A percentile compares a stretch with the other conserved stretches of the same genome.
Evolutionary conservation across 2,888 invertebrate genomes (phyloP).

Genomic region (Lysandra coridon): DNA sequence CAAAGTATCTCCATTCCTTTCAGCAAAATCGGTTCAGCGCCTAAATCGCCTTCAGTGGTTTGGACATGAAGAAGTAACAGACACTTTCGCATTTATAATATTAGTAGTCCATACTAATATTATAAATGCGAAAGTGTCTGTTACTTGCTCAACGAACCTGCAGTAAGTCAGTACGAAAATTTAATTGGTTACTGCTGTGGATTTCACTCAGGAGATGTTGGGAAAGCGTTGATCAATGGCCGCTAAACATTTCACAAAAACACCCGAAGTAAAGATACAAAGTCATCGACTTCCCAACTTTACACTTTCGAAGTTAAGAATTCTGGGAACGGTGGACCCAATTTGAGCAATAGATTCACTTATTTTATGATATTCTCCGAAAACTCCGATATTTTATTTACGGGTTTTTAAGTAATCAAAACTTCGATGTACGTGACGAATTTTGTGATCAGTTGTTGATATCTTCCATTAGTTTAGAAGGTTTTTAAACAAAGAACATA

Average conservation of each 20-base stretch:
- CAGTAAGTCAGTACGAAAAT: no score
- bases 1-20: no score
- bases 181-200: no score
- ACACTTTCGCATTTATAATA: no score
- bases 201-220: neutral
- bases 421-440: neutral
- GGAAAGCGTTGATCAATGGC: neutral
- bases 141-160: no score
- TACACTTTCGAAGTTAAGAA: neutral
- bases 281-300: neutral
- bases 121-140: no score
- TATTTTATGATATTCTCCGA: neutral
- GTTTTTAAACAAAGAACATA: no score
- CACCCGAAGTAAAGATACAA: neutral
- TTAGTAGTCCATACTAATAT: no score
- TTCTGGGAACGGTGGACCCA: neutral
- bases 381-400: conserved; percentile 5
- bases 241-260: neutral
- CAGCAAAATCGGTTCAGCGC: no score
- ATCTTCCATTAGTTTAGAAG: no score
- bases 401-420: neutral
- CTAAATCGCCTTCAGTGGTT: no score
- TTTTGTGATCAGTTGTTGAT: neutral
- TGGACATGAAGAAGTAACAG: no score
- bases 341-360: conserved; percentile 6